Evolutionary conservation across 1,140 invertebrate species (phyloP).

Genomic region (Mylabris phalerata): DNA sequence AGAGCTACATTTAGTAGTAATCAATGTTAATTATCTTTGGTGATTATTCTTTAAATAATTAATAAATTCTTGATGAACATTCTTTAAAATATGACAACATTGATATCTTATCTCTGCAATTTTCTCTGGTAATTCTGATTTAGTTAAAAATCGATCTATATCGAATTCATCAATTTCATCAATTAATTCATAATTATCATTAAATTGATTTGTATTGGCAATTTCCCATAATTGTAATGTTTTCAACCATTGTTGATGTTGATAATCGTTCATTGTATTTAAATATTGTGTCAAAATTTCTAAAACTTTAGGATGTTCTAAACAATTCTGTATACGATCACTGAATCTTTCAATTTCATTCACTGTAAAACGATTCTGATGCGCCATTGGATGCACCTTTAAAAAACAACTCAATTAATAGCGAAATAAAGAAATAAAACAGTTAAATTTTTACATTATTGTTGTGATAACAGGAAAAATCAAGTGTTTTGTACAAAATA

Average conservation of each 20-base stretch:
- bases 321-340: conserved; percentile 11
- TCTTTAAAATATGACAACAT: too few species aligned
- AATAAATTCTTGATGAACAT: too few species aligned
- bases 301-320: neutral
- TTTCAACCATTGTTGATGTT: neutral
- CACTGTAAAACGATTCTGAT: neutral
- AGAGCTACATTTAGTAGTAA: too few species aligned
- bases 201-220: neutral
- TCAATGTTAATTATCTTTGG: too few species aligned
- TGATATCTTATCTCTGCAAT: too few species aligned
- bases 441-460: neutral
- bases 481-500: too few species aligned
- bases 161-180: conserved; percentile 7
- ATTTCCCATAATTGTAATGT: neutral
- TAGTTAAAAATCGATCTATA: neutral
- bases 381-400: neutral
- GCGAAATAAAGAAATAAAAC: neutral
- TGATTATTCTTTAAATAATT: too few species aligned
- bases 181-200: conserved; percentile 7
- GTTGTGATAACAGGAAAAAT: too few species aligned
- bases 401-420: neutral
- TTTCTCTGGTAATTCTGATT: too few species aligned
- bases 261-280: neutral
- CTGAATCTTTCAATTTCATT: conserved; percentile 2
- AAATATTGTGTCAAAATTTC: neutral